Base-by-base conservation (phyloP, 2,888 invertebrate species). In the Sminthurides aquaticus region DNA sequence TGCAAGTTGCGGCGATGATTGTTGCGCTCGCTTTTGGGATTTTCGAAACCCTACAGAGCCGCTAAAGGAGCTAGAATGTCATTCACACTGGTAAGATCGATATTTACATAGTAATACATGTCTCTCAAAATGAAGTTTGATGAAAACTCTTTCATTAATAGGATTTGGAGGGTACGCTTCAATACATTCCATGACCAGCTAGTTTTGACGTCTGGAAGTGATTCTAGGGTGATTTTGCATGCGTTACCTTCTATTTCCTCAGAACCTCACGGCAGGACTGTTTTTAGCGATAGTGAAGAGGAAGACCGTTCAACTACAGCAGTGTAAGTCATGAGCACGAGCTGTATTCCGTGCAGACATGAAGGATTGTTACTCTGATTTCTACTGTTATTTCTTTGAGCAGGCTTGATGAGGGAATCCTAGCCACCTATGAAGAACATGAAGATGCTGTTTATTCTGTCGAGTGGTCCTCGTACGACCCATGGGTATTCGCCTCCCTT, bases 401-500 rank as follows among this genome's bases (percentile, higher is more conserved):
- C 49, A 88, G 87, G 63, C 78, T 88, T 27, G 85, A 88, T 71
- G 97, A 98, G 80, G 94, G 94, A 1, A 86, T 96, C 0, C 82
- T 98, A 2, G 89, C 90, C 62, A 90, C 88, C 66, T 96, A 94
- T 77, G 96, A 98, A 78, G 93, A 95, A 75, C 97, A 99, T 77
- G 98, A 98, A 78, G 98, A 99, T 79, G 93, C 94, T 3, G 97
- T 99, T 20, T 99, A 97, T 81, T 90, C 91, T 76, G 92, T 90
- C 0, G 96, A 96, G 79, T 99, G 98, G 98, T 95, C 95, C 68
- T 87, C 90, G 25, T 91, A 92, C 26, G 98, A 99, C 81, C 96
- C 98, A 18, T 99, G 98, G 98, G 88, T 94, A 65, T 98, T 97
- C 82, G 98, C 98, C n/a, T 97, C 97, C 0, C 83, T 97, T 1